Percentiles rank a stretch among this genome's conserved stretches.
Evolutionary conservation across 2,888 invertebrate species (phyloP).

Genomic region (Euzophera pinguis): DNA sequence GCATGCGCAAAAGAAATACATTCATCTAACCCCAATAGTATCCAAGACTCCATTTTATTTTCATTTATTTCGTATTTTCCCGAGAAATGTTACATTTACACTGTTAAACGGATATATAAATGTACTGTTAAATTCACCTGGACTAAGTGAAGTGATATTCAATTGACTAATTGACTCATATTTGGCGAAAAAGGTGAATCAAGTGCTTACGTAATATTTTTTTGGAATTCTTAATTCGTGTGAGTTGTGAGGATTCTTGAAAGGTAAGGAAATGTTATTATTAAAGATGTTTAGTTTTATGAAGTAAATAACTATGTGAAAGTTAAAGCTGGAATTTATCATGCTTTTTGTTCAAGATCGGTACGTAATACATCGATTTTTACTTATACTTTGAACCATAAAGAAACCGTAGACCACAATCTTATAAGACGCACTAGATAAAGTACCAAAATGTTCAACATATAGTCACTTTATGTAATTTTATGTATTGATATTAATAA

Average conservation of each 20-base stretch:
- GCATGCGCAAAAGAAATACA: constrained; percentile 48
- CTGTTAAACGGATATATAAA: background rate
- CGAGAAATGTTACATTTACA: constrained; percentile 26
- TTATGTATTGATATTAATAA: too few species aligned
- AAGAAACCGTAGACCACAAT: constrained; percentile 23
- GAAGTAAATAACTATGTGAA: too few species aligned
- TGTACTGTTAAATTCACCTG: constrained; percentile 1
- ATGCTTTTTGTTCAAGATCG: constrained; percentile 6
- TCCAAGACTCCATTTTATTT: constrained; percentile 66
- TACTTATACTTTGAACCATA: constrained; percentile 25
- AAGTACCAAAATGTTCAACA: too few species aligned
- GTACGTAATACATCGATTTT: constrained; percentile 32
- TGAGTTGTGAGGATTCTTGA: constrained; percentile 22
- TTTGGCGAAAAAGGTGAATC: constrained; percentile 8
- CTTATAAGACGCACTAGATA: constrained; percentile 18
- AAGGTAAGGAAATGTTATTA: constrained; percentile 29
- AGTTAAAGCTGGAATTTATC: background rate
- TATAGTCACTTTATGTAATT: too few species aligned
- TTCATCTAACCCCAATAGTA: constrained; percentile 54
- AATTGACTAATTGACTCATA: constrained; percentile 3
- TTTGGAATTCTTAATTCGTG: constrained; percentile 27
- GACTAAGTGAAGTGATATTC: constrained; percentile 16
- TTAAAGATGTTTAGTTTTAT: background rate
- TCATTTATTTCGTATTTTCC: constrained; percentile 47
- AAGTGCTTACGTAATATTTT: constrained; percentile 46